These are phyloP conservation scores for Drosophila rufa DNA, from an alignment of 1,140 invertebrate genomes.

Conservation along the genomic window DNA sequence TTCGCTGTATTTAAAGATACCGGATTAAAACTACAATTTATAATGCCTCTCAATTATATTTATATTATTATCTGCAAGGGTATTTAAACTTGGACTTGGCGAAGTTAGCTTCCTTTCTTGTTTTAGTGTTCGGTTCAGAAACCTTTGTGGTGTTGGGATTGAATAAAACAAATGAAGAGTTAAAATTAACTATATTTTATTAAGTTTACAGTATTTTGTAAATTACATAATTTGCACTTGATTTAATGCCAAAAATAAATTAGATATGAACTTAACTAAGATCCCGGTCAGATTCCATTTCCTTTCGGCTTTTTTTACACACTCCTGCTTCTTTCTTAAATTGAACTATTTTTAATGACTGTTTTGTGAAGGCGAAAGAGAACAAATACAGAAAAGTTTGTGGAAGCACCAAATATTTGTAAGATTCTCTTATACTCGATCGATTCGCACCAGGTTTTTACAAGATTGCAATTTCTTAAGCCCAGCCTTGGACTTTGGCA, in stretches of 20 bases:
- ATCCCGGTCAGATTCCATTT: slow-evolving; percentile 43
- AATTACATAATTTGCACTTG: slow-evolving; percentile 50
- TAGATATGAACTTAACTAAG: slow-evolving; percentile 65
- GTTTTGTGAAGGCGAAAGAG: slow-evolving; percentile 74
- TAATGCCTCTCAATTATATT: too few relatives aligned
- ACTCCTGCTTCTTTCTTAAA: slow-evolving; percentile 62
- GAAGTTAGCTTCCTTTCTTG: too few relatives aligned
- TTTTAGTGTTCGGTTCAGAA: too few relatives aligned
- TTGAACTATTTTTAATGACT: slow-evolving; percentile 83
- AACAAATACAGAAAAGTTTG: slow-evolving; percentile 55
- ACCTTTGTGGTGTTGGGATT: too few relatives aligned
- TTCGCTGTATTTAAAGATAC: too few relatives aligned
- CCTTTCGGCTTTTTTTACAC: slow-evolving; percentile 45
- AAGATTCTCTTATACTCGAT: slow-evolving; percentile 25
- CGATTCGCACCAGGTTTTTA: slow-evolving; percentile 62
- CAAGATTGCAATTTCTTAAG: slow-evolving; percentile 53
- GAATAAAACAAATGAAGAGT: background rate
- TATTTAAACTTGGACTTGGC: too few relatives aligned
- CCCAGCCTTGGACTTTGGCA: slow-evolving; percentile 55
- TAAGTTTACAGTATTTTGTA: slow-evolving; percentile 69
- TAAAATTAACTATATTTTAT: slow-evolving; percentile 48
- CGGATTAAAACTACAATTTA: too few relatives aligned
- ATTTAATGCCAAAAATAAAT: slow-evolving; percentile 74
- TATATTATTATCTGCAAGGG: too few relatives aligned
- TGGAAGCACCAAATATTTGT: slow-evolving; percentile 75